These are phyloP conservation scores for Edolisoma coerulescens DNA, from an alignment of 2,113 vertebrate species.

Conservation along the genomic window DNA sequence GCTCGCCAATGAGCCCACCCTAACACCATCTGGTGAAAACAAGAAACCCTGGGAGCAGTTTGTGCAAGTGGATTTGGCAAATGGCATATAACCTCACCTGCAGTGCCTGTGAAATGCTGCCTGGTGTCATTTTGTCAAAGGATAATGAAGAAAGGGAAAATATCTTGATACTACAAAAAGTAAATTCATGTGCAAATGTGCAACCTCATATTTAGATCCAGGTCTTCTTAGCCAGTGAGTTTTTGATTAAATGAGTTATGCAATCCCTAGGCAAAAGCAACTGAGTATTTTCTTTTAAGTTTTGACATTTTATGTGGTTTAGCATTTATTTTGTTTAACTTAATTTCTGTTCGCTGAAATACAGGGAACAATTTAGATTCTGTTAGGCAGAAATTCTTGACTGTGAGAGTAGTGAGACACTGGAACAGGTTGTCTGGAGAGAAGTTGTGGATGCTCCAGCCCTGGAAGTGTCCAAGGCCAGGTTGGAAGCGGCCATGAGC, in stretches of 20 bases:
- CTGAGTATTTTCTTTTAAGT: not conserved
- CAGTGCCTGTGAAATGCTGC: not conserved
- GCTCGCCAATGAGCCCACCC: not conserved
- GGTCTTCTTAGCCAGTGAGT: not conserved
- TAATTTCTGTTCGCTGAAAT: not conserved
- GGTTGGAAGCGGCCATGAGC: not conserved
- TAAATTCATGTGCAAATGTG: not conserved
- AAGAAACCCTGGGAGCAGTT: not conserved
- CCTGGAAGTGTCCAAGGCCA: not conserved
- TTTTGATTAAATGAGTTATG: not conserved
- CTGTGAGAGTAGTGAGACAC: not conserved
- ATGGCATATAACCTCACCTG: not conserved
- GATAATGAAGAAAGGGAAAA: not conserved
- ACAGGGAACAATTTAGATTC: not conserved
- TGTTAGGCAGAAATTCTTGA: not conserved
- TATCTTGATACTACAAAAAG: not conserved
- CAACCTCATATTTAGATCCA: not conserved
- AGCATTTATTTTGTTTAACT: not conserved
- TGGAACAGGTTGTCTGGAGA: not conserved
- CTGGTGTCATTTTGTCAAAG: not conserved
- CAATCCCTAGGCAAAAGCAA: not conserved
- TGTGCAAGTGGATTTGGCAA: not conserved
- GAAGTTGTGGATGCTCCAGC: not conserved
- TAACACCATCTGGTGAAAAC: conserved; percentile 44
- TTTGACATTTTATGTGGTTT: not conserved